These are phyloP conservation scores for Trachemys scripta DNA, from an alignment of 2,113 vertebrate species.

Conservation along the genomic window DNA sequence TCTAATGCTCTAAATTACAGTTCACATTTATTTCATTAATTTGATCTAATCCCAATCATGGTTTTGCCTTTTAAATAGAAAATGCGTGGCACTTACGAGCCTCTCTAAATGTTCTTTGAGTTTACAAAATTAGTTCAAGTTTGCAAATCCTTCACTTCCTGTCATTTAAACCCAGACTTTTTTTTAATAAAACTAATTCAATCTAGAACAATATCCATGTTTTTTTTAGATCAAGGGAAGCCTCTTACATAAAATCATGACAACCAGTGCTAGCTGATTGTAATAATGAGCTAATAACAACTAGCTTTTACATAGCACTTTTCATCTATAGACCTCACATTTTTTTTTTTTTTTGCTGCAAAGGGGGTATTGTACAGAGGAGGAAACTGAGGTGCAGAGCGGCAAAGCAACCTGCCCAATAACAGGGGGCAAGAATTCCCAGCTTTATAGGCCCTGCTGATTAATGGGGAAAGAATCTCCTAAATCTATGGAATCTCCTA, in stretches of 20 bases:
- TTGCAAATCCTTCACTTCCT: not conserved
- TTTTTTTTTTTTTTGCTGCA: not conserved
- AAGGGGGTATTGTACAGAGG: not conserved
- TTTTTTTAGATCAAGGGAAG: not conserved
- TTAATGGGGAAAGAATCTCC: not conserved
- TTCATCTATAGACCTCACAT: not conserved
- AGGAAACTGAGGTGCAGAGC: not conserved
- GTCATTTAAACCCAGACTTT: not conserved
- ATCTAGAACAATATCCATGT: not conserved
- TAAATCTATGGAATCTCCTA: not conserved
- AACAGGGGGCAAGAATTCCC: not conserved
- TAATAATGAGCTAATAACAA: not conserved
- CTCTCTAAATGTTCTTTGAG: not conserved
- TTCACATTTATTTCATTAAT: constrained; percentile 4
- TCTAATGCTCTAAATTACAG: not conserved
- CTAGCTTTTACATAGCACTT: not conserved
- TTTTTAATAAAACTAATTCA: not conserved
- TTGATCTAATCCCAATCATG: not conserved
- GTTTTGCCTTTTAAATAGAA: not conserved
- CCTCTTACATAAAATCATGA: not conserved
- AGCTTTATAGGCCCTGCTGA: not conserved
- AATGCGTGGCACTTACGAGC: not conserved
- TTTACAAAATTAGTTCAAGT: not conserved
- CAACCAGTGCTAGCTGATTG: not conserved
- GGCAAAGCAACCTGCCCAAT: not conserved